Base-by-base conservation (phyloP, 2,797 vertebrate genomes). In the Siniperca undulata region DNA sequence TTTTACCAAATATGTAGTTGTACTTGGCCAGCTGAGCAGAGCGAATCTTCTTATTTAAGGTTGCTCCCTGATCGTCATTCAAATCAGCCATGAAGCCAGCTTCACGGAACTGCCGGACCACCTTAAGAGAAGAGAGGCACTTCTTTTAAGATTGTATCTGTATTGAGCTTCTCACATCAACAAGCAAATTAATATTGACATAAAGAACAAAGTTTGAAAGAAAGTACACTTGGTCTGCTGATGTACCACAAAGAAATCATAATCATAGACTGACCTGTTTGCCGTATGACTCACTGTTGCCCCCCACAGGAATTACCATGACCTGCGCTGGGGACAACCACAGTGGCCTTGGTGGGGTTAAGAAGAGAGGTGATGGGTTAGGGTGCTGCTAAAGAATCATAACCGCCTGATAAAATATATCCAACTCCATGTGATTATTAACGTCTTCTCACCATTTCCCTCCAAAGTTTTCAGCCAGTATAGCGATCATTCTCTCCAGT, bases 1-100 rank as follows among this genome's bases (percentile, higher is more conserved):
- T 59, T 82, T 94, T 93, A 99, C 98, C 98, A 79, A 99, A 95
- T 92, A 97, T 97, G 94, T 98, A 98, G 94, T 99, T 99, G 95
- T 98, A 98, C 86, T 97, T 97, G 42, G 96, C 88, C 34, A 98
- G 93, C 88, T 99, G 97, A 59, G 98, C 97, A 2, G 94, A 94
- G 71, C 97, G 96, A 75, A 99, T 96, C 91, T 97, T 98, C 90
- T 96, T 96, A 90, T 96, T 95, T 88, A 99, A 96, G 78, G 97
- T 98, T 4, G 95, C 74, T 13, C 96, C 93, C 0, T 80, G 70
- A 66, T 97, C 96, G 0, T 92, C 71, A 0, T 96, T 96, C 42
- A 97, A 53, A 60, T 98, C 96, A 0, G 90, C 93, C 88, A 94
- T 94, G 87, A 99, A 97, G 3, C 96, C 97, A 1, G 89, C 94